Percentiles rank a stretch among this genome's conserved stretches.
These are phyloP conservation scores for Ceuthmochares aereus DNA, from an alignment of 2,113 vertebrate genomes.

Conservation along the genomic window DNA sequence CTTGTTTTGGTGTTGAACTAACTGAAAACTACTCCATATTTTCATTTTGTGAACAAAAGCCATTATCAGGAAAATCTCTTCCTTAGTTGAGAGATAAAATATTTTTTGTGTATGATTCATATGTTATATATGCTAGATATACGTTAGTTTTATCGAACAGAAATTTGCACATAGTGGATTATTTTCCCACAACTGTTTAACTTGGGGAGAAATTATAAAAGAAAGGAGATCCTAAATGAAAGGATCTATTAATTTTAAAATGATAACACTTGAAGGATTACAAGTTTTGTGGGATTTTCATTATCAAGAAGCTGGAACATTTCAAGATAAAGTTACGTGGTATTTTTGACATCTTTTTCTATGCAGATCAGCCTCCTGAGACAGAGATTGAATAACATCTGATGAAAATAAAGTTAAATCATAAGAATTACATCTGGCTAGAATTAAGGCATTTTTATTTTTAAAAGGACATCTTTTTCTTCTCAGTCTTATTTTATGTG, in stretches of 20 bases:
- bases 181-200: background rate
- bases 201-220: background rate
- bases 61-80: background rate
- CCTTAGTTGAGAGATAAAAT: background rate
- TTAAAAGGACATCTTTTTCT: background rate
- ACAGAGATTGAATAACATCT: background rate
- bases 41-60: background rate
- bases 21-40: background rate
- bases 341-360: background rate
- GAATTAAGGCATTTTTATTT: conserved; percentile 24
- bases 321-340: background rate
- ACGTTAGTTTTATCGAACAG: background rate
- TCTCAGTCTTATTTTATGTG: background rate
- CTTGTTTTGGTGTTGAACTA: background rate
- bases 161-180: background rate
- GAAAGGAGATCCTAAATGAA: background rate
- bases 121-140: background rate
- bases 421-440: background rate
- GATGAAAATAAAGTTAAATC: conserved; percentile 11
- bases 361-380: background rate
- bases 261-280: background rate
- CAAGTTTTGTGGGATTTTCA: background rate
- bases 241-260: background rate
- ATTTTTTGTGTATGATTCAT: background rate
- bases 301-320: background rate